Evolutionary conservation across 1,140 invertebrate species (phyloP).

Genomic region (Heterodera schachtii): DNA sequence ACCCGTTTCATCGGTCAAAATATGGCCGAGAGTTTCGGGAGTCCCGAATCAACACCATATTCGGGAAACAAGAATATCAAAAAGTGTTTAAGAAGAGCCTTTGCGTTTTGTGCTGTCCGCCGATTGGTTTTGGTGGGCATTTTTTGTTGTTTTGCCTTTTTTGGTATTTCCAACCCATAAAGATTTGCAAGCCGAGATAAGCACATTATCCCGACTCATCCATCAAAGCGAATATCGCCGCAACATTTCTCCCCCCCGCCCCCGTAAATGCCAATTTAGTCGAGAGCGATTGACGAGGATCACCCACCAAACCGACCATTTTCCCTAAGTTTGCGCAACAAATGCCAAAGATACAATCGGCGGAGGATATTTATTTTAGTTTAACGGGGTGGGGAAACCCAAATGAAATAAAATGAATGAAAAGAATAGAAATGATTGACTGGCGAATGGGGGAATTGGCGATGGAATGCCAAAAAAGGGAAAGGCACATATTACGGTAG

Average conservation of each 20-base stretch:
- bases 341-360: constrained; percentile 1
- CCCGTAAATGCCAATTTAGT: neutral
- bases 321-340: neutral
- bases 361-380: too few relatives aligned
- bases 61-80: neutral
- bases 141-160: constrained; percentile 4
- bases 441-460: neutral
- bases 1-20: too few relatives aligned
- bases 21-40: too few relatives aligned
- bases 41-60: too few relatives aligned
- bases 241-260: neutral
- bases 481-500: too few relatives aligned
- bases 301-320: neutral
- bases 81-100: neutral
- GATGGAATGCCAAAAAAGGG: neutral
- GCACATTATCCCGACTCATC: neutral
- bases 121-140: neutral
- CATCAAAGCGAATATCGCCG: neutral
- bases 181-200: neutral
- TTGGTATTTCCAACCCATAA: neutral
- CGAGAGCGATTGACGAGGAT: neutral
- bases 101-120: too few relatives aligned
- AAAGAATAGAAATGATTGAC: neutral
- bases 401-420: too few relatives aligned
- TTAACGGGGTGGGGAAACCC: too few relatives aligned